These are phyloP conservation scores for Cremastinae sp. DNA, from an alignment of 2,888 invertebrate genomes.

Conservation along the genomic window DNA sequence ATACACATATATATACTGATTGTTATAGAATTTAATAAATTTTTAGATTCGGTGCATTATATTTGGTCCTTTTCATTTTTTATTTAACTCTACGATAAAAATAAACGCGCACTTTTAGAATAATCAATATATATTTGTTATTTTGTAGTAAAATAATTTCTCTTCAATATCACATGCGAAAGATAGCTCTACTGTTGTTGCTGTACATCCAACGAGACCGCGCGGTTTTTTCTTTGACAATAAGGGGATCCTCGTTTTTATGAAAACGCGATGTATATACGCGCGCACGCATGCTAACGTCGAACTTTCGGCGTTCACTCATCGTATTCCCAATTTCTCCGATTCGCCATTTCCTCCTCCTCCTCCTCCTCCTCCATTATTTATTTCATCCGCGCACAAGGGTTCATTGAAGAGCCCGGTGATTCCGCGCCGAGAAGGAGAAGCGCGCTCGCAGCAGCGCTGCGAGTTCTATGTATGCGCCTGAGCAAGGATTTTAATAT, in stretches of 20 bases:
- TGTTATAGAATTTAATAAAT: no score
- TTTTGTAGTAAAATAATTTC: no score
- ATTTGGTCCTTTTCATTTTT: no score
- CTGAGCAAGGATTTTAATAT: background rate
- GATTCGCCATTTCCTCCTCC: conserved; percentile 42
- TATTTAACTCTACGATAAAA: no score
- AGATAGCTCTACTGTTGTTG: no score
- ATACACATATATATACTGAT: background rate
- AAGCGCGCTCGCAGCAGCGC: no score
- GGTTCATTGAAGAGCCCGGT: background rate
- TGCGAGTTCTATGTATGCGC: background rate
- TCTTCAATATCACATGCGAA: no score
- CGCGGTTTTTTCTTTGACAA: conserved; percentile 45
- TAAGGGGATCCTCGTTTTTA: conserved; percentile 53
- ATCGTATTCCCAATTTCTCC: conserved; percentile 57
- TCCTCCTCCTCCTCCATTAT: background rate
- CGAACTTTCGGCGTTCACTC: conserved; percentile 48
- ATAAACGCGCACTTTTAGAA: no score
- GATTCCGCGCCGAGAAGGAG: conserved; percentile 1
- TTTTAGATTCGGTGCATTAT: conserved; percentile 2
- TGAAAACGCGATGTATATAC: no score
- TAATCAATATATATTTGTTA: no score
- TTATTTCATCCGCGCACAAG: background rate
- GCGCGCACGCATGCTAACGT: conserved; percentile 61
- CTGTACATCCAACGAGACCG: conserved; percentile 53